Conservation (phyloP, 2,113 vertebrate genomes). For the Dinomys branickii region DNA sequence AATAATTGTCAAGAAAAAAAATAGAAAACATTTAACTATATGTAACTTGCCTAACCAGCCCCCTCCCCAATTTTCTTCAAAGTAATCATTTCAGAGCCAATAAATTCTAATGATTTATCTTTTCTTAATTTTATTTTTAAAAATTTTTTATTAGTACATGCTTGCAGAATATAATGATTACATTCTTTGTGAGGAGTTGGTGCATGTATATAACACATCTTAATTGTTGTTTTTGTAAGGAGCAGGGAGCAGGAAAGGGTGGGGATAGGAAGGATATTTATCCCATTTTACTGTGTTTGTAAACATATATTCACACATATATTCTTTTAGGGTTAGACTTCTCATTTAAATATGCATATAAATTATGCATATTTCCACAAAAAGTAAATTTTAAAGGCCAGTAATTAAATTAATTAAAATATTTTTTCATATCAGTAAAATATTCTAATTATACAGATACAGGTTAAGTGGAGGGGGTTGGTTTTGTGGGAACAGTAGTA, state of each 20-base stretch:
- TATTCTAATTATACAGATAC: background rate
- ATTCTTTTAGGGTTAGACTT: background rate
- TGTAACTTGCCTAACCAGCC: background rate
- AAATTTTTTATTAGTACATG: background rate
- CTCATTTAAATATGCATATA: slow-evolving; percentile 54
- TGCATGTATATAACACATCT: background rate
- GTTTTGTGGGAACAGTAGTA: background rate
- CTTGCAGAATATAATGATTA: background rate
- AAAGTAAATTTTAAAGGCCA: background rate
- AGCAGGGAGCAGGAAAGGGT: background rate
- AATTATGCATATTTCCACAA: background rate
- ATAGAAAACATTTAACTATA: background rate
- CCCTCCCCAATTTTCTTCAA: background rate
- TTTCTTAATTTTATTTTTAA: background rate
- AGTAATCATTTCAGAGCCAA: background rate
- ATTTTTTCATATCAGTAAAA: background rate
- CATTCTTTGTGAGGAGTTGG: background rate
- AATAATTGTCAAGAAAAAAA: background rate
- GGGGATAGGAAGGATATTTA: background rate
- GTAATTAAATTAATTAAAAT: slow-evolving; percentile 49
- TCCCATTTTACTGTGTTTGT: background rate
- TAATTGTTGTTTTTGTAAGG: background rate
- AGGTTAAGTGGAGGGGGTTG: slow-evolving; percentile 28
- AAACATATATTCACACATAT: background rate
- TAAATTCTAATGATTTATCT: background rate